Percentiles rank a stretch among this genome's conserved stretches.
These are phyloP conservation scores for Petrocephalus microphthalmus DNA, from an alignment of 2,113 vertebrate species.

Conservation along the genomic window DNA sequence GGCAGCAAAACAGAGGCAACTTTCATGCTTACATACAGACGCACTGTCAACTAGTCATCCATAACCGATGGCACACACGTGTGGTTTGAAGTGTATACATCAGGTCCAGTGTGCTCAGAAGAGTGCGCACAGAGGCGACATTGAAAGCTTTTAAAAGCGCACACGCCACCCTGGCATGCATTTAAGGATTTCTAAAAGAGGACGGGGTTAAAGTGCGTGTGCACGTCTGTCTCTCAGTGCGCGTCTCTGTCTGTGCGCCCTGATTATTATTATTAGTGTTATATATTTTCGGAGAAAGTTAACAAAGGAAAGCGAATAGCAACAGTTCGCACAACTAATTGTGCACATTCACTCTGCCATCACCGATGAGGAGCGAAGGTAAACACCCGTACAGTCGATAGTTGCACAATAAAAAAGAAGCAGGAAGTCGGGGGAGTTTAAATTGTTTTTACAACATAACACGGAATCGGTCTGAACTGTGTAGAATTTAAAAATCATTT, in stretches of 20 bases:
- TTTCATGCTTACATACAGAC: slow-evolving; percentile 8
- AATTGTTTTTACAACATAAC: background rate
- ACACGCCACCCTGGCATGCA: background rate
- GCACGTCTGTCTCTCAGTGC: background rate
- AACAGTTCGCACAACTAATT: background rate
- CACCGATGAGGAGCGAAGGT: background rate
- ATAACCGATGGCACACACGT: slow-evolving; percentile 48
- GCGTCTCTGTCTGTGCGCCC: background rate
- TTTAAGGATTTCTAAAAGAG: background rate
- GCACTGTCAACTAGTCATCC: slow-evolving; percentile 44
- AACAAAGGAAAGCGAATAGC: slow-evolving; percentile 5
- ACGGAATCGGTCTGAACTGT: background rate
- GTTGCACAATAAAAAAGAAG: background rate
- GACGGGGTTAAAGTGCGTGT: background rate
- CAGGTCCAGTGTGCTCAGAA: background rate
- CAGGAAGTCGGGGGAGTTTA: background rate
- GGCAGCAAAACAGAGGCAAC: slow-evolving; percentile 3
- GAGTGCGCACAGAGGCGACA: slow-evolving; percentile 1
- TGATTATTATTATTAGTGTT: background rate
- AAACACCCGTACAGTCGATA: background rate
- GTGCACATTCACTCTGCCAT: background rate
- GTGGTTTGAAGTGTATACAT: slow-evolving; percentile 37
- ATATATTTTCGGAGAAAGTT: background rate
- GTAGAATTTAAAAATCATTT: background rate
- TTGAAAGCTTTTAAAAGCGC: slow-evolving; percentile 13